Conservation (phyloP, 2,113 vertebrate genomes). For the Coptodon rendalli region DNA sequence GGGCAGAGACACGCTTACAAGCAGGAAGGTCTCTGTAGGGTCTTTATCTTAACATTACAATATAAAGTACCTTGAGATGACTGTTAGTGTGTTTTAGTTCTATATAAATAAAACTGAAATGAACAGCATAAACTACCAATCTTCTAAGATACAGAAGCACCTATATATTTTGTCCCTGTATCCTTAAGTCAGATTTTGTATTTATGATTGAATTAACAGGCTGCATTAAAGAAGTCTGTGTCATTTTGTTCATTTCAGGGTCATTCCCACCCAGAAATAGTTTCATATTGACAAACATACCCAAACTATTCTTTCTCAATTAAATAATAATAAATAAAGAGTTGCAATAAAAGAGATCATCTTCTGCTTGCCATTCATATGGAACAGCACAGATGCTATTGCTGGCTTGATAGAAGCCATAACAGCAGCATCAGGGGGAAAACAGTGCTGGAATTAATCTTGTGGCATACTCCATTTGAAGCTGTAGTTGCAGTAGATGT, state of each 20-base stretch:
- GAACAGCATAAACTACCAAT: neutral
- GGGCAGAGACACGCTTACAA: neutral
- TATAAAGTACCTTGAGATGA: neutral
- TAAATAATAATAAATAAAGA: neutral
- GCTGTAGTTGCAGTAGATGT: neutral
- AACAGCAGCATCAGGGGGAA: neutral
- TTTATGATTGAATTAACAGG: neutral
- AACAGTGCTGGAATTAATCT: neutral
- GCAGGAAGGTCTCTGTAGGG: neutral
- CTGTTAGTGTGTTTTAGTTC: neutral
- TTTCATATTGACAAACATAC: neutral
- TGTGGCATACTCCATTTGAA: neutral
- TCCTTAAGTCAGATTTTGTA: neutral
- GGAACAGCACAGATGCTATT: neutral
- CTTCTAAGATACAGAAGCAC: neutral
- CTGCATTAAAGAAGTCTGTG: neutral
- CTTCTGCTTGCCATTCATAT: neutral
- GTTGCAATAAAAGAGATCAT: neutral
- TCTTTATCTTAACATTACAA: neutral
- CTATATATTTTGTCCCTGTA: neutral
- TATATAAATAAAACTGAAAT: neutral
- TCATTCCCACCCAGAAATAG: neutral
- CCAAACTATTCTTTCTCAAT: neutral
- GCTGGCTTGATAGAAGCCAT: neutral
- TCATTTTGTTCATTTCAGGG: neutral